These are phyloP conservation scores for Drosophila funebris DNA, from an alignment of 1,140 invertebrate genomes.

Conservation along the genomic window DNA sequence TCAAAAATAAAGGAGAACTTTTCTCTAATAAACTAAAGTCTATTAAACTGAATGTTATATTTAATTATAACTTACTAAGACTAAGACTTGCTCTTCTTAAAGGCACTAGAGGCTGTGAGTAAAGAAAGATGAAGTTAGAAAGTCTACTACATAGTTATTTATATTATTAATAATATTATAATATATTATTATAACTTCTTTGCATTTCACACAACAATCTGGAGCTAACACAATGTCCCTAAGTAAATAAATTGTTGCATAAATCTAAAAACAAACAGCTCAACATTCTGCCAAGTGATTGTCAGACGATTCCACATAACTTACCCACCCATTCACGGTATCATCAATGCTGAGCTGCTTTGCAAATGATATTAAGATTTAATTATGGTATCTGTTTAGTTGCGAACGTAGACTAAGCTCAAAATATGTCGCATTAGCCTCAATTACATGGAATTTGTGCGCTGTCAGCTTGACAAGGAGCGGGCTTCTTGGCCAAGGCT, in stretches of 20 bases:
- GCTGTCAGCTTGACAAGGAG: slow-evolving; percentile 24
- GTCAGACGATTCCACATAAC: too few species aligned
- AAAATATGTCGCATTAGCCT: slow-evolving; percentile 23
- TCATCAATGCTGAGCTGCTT: neutral
- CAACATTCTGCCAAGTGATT: neutral
- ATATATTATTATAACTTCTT: too few species aligned
- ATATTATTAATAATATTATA: too few species aligned
- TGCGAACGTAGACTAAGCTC: neutral
- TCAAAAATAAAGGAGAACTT: too few species aligned
- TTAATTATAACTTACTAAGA: too few species aligned
- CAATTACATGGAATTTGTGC: slow-evolving; percentile 35
- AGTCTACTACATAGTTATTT: too few species aligned
- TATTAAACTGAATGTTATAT: too few species aligned
- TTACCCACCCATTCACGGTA: neutral
- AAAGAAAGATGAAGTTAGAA: too few species aligned
- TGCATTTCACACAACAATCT: too few species aligned
- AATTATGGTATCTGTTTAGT: slow-evolving; percentile 18
- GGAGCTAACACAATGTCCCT: neutral
- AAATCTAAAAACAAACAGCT: neutral
- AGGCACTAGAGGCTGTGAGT: too few species aligned
- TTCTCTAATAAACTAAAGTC: too few species aligned
- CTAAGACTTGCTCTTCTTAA: too few species aligned
- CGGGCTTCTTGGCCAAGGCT: slow-evolving; percentile 17
- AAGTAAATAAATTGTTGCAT: neutral
- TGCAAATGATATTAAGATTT: slow-evolving; percentile 6